phyloP scores from a whole-genome alignment of 2,797 vertebrate genomes.

The Taeniopygia guttata region DNA sequence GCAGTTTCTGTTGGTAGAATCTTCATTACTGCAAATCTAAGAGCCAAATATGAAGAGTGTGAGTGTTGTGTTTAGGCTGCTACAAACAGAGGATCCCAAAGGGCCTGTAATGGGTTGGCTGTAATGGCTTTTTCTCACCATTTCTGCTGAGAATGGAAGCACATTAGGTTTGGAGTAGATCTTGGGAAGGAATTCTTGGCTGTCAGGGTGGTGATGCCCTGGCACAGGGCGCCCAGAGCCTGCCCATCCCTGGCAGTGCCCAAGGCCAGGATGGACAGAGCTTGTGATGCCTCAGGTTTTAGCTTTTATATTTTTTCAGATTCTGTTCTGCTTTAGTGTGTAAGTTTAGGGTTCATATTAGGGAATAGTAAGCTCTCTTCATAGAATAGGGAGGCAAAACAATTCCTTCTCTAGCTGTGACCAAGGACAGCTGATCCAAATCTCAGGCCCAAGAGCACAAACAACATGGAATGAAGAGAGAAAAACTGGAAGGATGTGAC shows the following conservation, averaged over 20 bases:
- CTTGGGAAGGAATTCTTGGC: background rate
- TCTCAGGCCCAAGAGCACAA: background rate
- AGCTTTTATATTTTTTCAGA: background rate
- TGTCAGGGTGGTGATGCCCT: background rate
- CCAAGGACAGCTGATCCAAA: background rate
- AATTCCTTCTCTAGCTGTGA: background rate
- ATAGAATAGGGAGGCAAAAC: background rate
- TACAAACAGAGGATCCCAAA: background rate
- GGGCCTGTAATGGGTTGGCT: background rate
- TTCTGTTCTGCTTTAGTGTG: background rate
- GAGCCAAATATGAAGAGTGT: background rate
- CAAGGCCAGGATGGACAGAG: background rate
- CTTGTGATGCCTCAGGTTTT: background rate
- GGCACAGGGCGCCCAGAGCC: background rate
- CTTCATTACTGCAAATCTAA: background rate
- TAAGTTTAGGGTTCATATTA: rapidly evolving
- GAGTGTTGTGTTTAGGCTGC: background rate
- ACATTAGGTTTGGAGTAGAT: background rate
- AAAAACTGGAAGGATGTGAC: background rate
- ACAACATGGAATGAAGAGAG: background rate
- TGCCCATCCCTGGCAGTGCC: background rate
- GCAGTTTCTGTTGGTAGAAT: background rate
- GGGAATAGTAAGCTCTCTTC: background rate
- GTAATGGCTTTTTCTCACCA: background rate
- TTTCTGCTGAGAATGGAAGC: background rate